Conservation (phyloP, 2,113 vertebrate species). For the Tyto alba region DNA sequence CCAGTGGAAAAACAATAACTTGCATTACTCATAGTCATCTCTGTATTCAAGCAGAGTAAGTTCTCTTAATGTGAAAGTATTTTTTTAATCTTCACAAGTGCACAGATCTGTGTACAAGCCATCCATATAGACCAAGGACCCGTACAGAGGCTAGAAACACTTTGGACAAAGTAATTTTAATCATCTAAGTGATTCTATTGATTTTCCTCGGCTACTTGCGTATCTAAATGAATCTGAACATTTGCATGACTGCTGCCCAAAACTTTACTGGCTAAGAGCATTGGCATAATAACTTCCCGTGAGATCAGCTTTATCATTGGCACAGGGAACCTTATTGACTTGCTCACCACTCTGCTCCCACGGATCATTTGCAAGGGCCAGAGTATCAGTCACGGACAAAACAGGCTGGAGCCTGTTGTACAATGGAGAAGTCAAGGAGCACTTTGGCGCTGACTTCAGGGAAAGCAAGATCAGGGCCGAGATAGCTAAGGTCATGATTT, state of each 20-base stretch:
- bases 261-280: neutral
- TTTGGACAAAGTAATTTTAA: constrained; percentile 17
- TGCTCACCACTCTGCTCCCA: neutral
- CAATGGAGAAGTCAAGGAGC: neutral
- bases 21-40: neutral
- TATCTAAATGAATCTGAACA: neutral
- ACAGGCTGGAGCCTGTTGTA: neutral
- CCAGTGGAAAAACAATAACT: neutral
- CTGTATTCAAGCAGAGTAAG: neutral
- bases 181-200: constrained; percentile 47
- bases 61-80: neutral
- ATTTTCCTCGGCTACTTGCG: neutral
- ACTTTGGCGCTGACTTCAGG: neutral
- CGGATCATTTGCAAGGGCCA: neutral
- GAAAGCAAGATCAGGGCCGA: neutral
- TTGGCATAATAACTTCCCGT: neutral
- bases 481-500: neutral
- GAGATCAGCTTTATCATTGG: neutral
- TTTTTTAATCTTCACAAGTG: neutral
- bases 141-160: neutral
- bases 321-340: neutral
- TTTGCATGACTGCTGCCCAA: neutral
- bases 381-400: neutral
- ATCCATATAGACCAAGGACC: neutral
- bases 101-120: neutral